Conservation (phyloP, 1,140 invertebrate species). For the Drosophila tsacasi region DNA sequence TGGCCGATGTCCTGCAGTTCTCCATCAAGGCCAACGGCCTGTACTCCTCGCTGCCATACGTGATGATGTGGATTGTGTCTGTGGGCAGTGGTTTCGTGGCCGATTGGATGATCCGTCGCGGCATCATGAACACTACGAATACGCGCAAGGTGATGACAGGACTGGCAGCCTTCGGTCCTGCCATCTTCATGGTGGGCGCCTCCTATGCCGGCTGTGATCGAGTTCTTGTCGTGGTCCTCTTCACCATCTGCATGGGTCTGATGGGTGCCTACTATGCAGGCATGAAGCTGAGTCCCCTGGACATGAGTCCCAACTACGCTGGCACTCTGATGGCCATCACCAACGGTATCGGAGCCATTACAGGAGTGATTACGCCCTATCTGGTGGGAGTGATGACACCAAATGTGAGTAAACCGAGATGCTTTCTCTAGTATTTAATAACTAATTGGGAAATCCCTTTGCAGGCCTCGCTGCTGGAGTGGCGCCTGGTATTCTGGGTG, state of each 20-base stretch:
- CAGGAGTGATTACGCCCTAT: constrained; percentile 92
- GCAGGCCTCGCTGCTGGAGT: constrained; percentile 91
- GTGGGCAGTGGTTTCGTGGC: constrained; percentile 89
- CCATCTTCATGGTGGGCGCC: constrained; percentile 92
- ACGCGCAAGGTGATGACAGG: constrained; percentile 91
- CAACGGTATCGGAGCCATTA: constrained; percentile 93
- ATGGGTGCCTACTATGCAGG: constrained; percentile 92
- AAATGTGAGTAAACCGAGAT: constrained; percentile 86
- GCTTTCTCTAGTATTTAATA: background rate
- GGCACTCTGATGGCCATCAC: constrained; percentile 93
- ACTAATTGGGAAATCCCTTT: constrained; percentile 5
- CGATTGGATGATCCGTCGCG: constrained; percentile 88
- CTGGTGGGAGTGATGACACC: constrained; percentile 91
- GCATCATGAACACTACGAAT: constrained; percentile 87
- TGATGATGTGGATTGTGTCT: constrained; percentile 91
- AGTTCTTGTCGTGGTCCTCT: constrained; percentile 88
- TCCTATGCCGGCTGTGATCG: constrained; percentile 92
- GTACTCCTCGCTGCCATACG: constrained; percentile 89
- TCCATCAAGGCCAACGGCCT: constrained; percentile 91
- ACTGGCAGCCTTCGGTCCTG: constrained; percentile 90
- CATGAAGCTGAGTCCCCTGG: constrained; percentile 92
- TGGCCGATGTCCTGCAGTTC: constrained; percentile 94
- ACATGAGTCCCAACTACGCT: constrained; percentile 93
- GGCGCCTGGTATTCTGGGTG: constrained; percentile 94
- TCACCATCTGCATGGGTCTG: constrained; percentile 90